Percentiles rank a stretch among this genome's conserved stretches.
Conservation (phyloP, 2,888 invertebrate species). For the Linnaemya tessellans region DNA sequence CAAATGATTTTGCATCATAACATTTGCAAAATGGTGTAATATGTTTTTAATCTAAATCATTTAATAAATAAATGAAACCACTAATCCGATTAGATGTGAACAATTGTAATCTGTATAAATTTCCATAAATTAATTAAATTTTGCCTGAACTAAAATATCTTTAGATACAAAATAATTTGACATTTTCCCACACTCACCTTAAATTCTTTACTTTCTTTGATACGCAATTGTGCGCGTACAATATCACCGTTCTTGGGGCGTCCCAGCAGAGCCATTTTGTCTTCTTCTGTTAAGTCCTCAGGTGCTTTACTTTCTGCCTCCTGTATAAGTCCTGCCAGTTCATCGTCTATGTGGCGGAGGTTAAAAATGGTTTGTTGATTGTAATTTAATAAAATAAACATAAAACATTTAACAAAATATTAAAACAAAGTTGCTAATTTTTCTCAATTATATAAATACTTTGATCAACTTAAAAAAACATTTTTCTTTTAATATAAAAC, state of each 20-base stretch:
- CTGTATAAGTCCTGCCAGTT: constrained; percentile 86
- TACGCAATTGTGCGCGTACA: constrained; percentile 92
- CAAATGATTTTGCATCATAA: no score
- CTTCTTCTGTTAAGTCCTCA: constrained; percentile 90
- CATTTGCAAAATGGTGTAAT: no score
- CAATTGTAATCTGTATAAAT: neutral
- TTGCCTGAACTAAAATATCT: neutral
- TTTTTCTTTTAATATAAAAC: constrained; percentile 17
- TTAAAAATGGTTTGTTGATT: constrained; percentile 48
- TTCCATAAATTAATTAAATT: neutral
- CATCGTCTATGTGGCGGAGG: constrained; percentile 82
- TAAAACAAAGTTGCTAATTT: neutral
- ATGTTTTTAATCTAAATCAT: no score
- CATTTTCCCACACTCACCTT: constrained; percentile 88
- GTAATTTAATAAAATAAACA: constrained; percentile 43
- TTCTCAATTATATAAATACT: constrained; percentile 16
- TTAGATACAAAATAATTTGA: neutral
- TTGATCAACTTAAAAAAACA: neutral
- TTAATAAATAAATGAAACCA: no score
- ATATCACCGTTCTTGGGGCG: constrained; percentile 95
- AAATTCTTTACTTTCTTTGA: constrained; percentile 99
- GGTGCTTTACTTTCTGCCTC: constrained; percentile 87
- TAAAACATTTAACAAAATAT: constrained; percentile 44
- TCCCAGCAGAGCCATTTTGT: constrained; percentile 94
- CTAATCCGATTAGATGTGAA: no score